Evolutionary conservation across 2,888 invertebrate genomes (phyloP), one percentile per base, ranked within the genome.

Genomic region (Lepidochitona cinerea): DNA sequence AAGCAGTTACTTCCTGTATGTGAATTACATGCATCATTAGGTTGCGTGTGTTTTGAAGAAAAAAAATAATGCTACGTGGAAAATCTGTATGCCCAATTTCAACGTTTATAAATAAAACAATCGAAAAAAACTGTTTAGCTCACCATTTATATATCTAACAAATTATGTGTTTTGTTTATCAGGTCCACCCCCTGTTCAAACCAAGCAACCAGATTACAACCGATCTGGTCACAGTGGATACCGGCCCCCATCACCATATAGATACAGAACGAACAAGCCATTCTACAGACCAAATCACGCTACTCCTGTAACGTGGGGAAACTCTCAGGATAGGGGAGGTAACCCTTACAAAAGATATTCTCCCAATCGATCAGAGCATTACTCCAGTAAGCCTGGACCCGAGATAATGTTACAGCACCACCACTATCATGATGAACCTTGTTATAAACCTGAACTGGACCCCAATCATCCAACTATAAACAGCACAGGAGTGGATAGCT

Each of bases 401-500:
- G 49, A 49, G 7, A n/a, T 83, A 26, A 80, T 86, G 82, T 69
- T 86, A 29, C 84, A 85, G 73, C 86, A 84, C 54, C 85, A 84
- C 71, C 68, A 79, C 7, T 85, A 83, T 74, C 84, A 84, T 69
- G 84, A 84, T 41, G 77, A 74, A 23, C 82, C 7, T 2, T n/a
- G n/a, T n/a, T 49, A 49, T 23, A 49, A 49, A 23, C 49, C 49
- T n/a, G 49, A 49, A 23, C 49, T n/a, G 18, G 49, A 49, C 49
- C 49, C 49, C 18, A 49, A 49, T 23, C 49, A 49, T 23, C 49
- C 49, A 18, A 49, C n/a, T 49, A 49, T 49, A 49, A 23, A 23
- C 49, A 49, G 49, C 49, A 49, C 49, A 49, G 49, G 49, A n/a
- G 49, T 49, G 7, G 49, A 49, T 23, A 49, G 49, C 23, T 49